These are phyloP conservation scores for Hippocampus zosterae DNA, from an alignment of 2,113 vertebrate genomes.

Conservation along the genomic window DNA sequence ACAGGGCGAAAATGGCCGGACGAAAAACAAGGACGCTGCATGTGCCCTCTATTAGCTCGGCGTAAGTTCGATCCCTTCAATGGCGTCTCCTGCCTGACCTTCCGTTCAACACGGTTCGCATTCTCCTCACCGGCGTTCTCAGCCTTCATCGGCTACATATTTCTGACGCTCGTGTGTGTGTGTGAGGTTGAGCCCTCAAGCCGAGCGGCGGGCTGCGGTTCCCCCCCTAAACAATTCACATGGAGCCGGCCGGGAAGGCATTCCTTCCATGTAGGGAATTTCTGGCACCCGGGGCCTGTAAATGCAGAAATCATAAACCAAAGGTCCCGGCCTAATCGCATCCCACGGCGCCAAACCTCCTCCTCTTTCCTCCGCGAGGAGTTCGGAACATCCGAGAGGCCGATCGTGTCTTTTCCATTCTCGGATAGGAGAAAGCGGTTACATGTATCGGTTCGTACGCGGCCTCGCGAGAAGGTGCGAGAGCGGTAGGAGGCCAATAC, in stretches of 20 bases:
- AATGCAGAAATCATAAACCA: constrained; percentile 75
- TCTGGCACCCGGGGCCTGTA: constrained; percentile 70
- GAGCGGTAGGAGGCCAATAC: not conserved
- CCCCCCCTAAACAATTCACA: constrained; percentile 74
- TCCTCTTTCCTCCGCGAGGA: constrained; percentile 33
- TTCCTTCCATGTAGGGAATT: constrained; percentile 78
- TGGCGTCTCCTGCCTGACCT: constrained; percentile 10
- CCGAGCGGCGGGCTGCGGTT: constrained; percentile 65
- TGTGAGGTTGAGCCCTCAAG: constrained; percentile 63
- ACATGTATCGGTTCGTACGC: not conserved
- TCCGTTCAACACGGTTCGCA: constrained; percentile 22
- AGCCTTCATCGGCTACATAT: constrained; percentile 56
- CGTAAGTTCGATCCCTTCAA: not conserved
- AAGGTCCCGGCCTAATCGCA: constrained; percentile 74
- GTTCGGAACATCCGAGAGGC: constrained; percentile 19
- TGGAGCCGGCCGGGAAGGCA: constrained; percentile 77
- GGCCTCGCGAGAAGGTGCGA: too few species aligned
- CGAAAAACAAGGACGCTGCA: constrained; percentile 3
- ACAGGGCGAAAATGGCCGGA: constrained; percentile 1
- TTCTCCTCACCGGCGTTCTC: constrained; percentile 31
- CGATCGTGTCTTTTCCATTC: constrained; percentile 44
- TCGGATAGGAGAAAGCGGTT: constrained; percentile 27
- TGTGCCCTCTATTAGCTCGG: not conserved
- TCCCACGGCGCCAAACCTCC: constrained; percentile 61
- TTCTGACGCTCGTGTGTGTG: constrained; percentile 57